Base-by-base conservation (phyloP, 2,888 invertebrate genomes). In the Parnassius apollo region DNA sequence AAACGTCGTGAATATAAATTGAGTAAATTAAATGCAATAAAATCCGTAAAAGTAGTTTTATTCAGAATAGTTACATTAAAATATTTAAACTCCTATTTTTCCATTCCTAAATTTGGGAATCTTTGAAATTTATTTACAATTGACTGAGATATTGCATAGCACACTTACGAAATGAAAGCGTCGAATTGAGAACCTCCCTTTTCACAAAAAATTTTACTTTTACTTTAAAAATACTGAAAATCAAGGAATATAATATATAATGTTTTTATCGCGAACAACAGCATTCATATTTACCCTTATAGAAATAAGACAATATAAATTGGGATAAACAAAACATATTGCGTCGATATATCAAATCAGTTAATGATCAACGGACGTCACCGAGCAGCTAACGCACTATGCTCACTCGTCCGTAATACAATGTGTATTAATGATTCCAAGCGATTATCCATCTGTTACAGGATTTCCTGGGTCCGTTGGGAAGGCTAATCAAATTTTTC, bases 381-480 rank as follows among this genome's bases (percentile, higher is more conserved):
- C 76, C 75, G 77, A 57, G 68, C 68, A 57, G 57, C 68, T 81
- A 83, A 73, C 78, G 79, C 76, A 72, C 75, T 13, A 71, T 79
- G 85, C 66, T 80, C 78, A 80, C 70, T 89, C 88, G 89, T 74
- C 84, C 89, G 83, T 85, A 76, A 70, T 69, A 71, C 78, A 78
- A 90, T 86, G 78, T 71, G 80, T 85, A 91, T 91, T 88, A 91
- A 91, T 91, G 90, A 89, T 85, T 67, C 73, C 69, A 66, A 63
- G 71, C 82, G 83, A 89, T 90, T 87, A 87, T 77, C 85, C 87
- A 86, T 88, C 85, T 87, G 89, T 82, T 83, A 78, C 75, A 73
- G 76, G 75, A 76, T 71, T 77, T 82, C 75, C 78, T 77, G 74
- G 71, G 60, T 67, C 69, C 73, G 74, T 71, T 69, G 65, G 74